Percentiles rank a stretch among this genome's conserved stretches.
Conservation (phyloP, 2,888 invertebrate genomes). For the Meandrusa payeni region DNA sequence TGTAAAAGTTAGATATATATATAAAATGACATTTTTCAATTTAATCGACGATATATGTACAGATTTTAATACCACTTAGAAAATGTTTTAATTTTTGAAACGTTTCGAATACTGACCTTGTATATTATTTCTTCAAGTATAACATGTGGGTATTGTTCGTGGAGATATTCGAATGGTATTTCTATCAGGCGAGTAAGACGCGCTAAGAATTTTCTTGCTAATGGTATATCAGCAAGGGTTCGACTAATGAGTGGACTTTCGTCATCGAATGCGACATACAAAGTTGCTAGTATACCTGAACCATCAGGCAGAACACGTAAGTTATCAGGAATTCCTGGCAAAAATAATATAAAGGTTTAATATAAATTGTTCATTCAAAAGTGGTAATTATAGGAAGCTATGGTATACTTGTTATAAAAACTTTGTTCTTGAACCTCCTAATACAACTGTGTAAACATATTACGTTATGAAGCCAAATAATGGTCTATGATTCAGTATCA, state of each 20-base stretch:
- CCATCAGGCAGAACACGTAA: slow-evolving; percentile 75
- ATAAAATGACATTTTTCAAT: too few relatives aligned
- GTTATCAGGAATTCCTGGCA: slow-evolving; percentile 84
- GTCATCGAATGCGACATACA: slow-evolving; percentile 77
- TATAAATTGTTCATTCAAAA: background rate
- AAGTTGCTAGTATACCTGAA: slow-evolving; percentile 84
- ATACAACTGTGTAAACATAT: slow-evolving; percentile 41
- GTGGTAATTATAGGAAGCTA: background rate
- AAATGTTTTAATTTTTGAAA: too few relatives aligned
- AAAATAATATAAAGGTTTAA: background rate
- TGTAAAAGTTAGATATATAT: too few relatives aligned
- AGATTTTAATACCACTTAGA: too few relatives aligned
- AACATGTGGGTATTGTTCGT: slow-evolving; percentile 84
- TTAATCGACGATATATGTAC: too few relatives aligned
- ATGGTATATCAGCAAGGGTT: slow-evolving; percentile 82
- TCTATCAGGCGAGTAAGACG: slow-evolving; percentile 82
- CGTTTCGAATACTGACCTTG: slow-evolving; percentile 64
- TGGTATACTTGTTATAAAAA: background rate
- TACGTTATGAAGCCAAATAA: too few relatives aligned
- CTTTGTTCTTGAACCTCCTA: background rate
- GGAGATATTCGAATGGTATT: slow-evolving; percentile 82
- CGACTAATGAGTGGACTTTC: slow-evolving; percentile 79
- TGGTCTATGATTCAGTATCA: slow-evolving; percentile 7
- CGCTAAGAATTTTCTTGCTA: slow-evolving; percentile 83
- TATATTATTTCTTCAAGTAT: slow-evolving; percentile 82